Evolutionary conservation across 2,113 vertebrate genomes (phyloP), one percentile per base, ranked within the genome.

Genomic region (Colossoma macropomum): DNA sequence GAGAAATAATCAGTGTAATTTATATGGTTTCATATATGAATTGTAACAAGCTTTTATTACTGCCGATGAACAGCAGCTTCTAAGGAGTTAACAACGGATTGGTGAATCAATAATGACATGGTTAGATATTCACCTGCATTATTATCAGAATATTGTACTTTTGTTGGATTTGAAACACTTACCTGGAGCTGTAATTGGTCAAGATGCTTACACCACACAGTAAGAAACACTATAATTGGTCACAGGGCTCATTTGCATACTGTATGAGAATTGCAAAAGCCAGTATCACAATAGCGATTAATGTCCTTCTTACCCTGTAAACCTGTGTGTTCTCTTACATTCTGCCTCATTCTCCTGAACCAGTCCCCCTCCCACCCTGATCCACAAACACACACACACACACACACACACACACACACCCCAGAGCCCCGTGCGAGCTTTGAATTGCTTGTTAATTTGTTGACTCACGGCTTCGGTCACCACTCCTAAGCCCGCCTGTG

Each of bases 271-370:
- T 56, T 21, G 16, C 52, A 56, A 56, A 21, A 12, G 6, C 52
- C 17, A 21, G 52, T 56, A 56, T 17, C 17, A 21, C 52, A 56
- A 56, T 56, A 50, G 10, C 10, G 5, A 50, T 50, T 5, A 50
- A 50, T 50, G 11, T 41, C 38, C 38, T 41, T 23, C 75, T 41
- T 56, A 13, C 56, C 15, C 27, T 7, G 27, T 34, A 16, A 21
- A 11, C 34, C 56, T 62, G n/a, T 41, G 38, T 41, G 38, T 41
- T 15, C 59, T n/a, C 32, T 83, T 89, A 91, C 89, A 85, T 16
- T 2, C 45, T 34, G 19, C 27, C 69, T 62, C 79, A 23, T 56
- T 27, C n/a, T 13, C 68, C 17, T 4, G 2, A 34, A 30, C 27
- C n/a, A 16, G 5, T n/a, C 13, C 30, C 4, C 16, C 4, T 21